Percentiles rank a stretch among this genome's conserved stretches.
These are phyloP conservation scores for Urocyon cinereoargenteus DNA, from an alignment of 2,797 vertebrate genomes.

Conservation along the genomic window DNA sequence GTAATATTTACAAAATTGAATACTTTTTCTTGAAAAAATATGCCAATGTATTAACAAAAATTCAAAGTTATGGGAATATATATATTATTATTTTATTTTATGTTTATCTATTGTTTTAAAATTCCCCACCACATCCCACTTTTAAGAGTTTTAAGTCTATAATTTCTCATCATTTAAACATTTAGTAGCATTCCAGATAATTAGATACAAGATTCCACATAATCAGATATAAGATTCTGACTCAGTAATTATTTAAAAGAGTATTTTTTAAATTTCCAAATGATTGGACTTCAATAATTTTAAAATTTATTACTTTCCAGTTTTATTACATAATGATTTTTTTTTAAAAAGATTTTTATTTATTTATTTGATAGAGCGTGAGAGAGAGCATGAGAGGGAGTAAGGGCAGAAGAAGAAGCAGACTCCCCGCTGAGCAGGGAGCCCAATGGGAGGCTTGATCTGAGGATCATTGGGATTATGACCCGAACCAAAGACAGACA, in stretches of 20 bases:
- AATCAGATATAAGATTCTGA: not conserved
- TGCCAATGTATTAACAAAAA: not conserved
- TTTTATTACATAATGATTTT: not conserved
- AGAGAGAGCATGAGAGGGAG: no score
- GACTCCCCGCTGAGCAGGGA: no score
- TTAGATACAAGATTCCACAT: not conserved
- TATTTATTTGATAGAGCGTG: no score
- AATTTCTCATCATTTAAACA: constrained; percentile 36
- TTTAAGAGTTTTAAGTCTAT: not conserved
- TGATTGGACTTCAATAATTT: not conserved
- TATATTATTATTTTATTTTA: not conserved
- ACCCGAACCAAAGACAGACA: no score
- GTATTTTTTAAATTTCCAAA: not conserved
- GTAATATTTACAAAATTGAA: not conserved
- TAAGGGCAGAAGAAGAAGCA: no score
- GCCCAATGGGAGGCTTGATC: no score
- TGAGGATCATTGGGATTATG: no score
- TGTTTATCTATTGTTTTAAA: not conserved
- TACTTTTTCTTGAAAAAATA: not conserved
- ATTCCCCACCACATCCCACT: not conserved
- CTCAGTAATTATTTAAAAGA: not conserved
- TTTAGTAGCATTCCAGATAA: constrained; percentile 20
- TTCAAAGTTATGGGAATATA: not conserved
- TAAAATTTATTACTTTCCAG: not conserved
- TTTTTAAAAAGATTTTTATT: no score